These are phyloP conservation scores for Tarsius wallacei DNA, from an alignment of 2,797 vertebrate species.

Conservation along the genomic window DNA sequence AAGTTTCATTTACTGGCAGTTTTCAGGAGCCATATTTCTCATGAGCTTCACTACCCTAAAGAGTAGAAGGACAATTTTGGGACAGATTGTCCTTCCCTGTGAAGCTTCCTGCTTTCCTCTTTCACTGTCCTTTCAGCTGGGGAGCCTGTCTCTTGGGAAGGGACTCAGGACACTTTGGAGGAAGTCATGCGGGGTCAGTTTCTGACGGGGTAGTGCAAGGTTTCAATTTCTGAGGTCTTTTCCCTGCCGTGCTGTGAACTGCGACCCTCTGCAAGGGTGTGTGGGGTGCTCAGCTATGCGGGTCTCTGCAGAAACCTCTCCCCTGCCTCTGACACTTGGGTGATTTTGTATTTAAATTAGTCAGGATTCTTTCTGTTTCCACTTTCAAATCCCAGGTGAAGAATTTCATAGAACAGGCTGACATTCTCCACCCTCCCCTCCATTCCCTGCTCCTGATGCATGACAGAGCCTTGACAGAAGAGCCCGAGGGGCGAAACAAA, in stretches of 20 bases:
- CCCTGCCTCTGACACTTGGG: slow-evolving; percentile 31
- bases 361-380: slow-evolving; percentile 73
- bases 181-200: not conserved
- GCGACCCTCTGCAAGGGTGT: not conserved
- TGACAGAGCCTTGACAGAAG: slow-evolving; percentile 75
- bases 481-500: slow-evolving; percentile 60
- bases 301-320: slow-evolving; percentile 35
- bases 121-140: not conserved
- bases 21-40: not conserved
- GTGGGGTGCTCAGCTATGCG: not conserved
- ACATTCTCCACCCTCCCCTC: slow-evolving; percentile 21
- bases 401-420: slow-evolving; percentile 75
- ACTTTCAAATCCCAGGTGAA: slow-evolving; percentile 81
- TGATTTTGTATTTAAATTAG: slow-evolving; percentile 78
- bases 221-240: not conserved
- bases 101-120: not conserved
- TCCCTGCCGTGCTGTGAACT: rapidly evolving
- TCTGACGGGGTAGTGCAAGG: not conserved
- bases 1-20: not conserved
- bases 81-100: not conserved
- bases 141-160: not conserved
- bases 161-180: not conserved
- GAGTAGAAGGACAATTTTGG: not conserved
- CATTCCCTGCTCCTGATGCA: slow-evolving; percentile 57
- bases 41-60: not conserved